phyloP scores from a whole-genome alignment of 2,888 invertebrate species.

The Parapristionchus giblindavisi region DNA sequence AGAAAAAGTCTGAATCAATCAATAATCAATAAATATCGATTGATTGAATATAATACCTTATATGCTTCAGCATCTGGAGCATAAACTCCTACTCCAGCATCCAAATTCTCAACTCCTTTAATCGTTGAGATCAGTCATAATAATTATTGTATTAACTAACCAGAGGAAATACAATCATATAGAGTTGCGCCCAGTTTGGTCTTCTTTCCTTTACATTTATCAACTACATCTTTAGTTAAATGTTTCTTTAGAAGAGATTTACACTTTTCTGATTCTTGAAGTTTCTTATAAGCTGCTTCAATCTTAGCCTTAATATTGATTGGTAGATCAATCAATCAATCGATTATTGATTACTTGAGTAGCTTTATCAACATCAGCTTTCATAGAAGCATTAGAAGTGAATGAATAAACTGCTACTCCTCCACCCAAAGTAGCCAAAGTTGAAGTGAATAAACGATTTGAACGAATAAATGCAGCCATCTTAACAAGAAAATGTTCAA shows the following conservation, averaged over 20 bases:
- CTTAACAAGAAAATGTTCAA: no score
- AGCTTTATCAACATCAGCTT: conserved; percentile 21
- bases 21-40: conserved; percentile 10
- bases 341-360: conserved; percentile 29
- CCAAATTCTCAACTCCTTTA: conserved; percentile 88
- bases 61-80: conserved; percentile 96
- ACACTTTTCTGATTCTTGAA: conserved; percentile 77
- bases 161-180: conserved; percentile 92
- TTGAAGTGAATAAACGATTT: not conserved
- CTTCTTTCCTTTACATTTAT: conserved; percentile 84
- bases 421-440: not conserved
- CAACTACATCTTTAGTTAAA: conserved; percentile 58
- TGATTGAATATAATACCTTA: conserved; percentile 74
- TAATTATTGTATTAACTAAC: conserved; percentile 72
- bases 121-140: conserved; percentile 46
- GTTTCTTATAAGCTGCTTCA: conserved; percentile 50
- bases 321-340: not conserved
- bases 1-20: conserved; percentile 63
- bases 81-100: conserved; percentile 94
- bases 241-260: conserved; percentile 74
- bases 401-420: not conserved
- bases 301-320: conserved; percentile 39
- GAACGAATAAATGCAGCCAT: conserved; percentile 10
- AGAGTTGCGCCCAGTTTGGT: conserved; percentile 91
- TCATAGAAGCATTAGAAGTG: conserved; percentile 21